Base-by-base conservation (phyloP, 2,888 invertebrate species). In the Eristalinus sepulchralis region DNA sequence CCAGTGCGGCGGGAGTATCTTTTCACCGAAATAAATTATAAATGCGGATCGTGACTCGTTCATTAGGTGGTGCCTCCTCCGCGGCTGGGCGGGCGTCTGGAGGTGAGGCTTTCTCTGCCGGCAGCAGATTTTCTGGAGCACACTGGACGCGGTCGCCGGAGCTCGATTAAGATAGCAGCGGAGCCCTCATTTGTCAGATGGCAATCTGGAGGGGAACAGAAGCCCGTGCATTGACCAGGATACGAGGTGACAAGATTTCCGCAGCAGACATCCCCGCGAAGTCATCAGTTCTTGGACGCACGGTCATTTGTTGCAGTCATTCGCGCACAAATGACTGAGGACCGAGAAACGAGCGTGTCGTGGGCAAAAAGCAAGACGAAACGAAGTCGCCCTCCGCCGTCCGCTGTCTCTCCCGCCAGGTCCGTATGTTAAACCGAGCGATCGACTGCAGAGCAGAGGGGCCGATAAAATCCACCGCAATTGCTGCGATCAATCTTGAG, bases 11-110 rank as follows among this genome's bases (percentile, higher is more conserved):
- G 86, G 86, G 86, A 78, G 86, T 86, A 86, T 83, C 78, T 86
- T 86, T 86, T 79, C 86, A 86, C 82, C 83, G 22, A 86, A 86
- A 86, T 86, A 86, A 86, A 86, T 86, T 86, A 86, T 86, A 86
- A 86, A 86, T 86, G 78, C 82, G 66, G 78, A 86, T 86, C 86
- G 86, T 86, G 86, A 86, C 86, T 86, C 75, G 86, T 86, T 86
- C 83, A 82, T 86, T 83, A 86, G 83, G 78, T 75, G 86, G 70
- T 78, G 83, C 78, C 86, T 83, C 72, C 78, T 82, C 36, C 64
- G 33, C 76, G 73, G 24, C 76, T 36, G 13, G 31, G 68, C 20
- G 13, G 8, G 20, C 20, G 59, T 27, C 22, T 31, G 4, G 27
- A 27, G 27, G 20, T 34, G 9, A 20, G 13, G 66, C 36, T 66